Evolutionary conservation across 2,113 vertebrate species (phyloP), one percentile per base, ranked within the genome.

Genomic region (Alosa alosa): DNA sequence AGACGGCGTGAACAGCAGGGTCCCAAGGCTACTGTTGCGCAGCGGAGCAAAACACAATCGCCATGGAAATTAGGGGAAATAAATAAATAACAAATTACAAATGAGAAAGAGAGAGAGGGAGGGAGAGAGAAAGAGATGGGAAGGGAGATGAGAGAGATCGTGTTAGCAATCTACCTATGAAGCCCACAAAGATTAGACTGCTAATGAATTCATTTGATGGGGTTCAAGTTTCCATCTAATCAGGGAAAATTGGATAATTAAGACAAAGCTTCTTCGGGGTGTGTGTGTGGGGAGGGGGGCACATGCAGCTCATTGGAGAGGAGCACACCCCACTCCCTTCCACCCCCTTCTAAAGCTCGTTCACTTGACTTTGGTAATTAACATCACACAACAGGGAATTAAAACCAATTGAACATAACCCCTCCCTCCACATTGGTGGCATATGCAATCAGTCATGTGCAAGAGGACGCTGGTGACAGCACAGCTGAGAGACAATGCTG

Each of bases 181-280:
- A 88, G 83, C 31, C 39, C 18, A 6, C 47, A 72, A 68, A 75
- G 88, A 88, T 89, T 84, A 84, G 22, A 44, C 44, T 13, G 84
- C 87, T 93, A 92, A 94, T 94, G 91, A 91, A 94, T 93, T 91
- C 81, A 90, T 93, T 92, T 91, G 89, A 83, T 88, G 88, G 88
- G 90, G 92, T 92, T 93, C 92, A 92, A 91, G 89, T 93, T 94
- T 91, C 91, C 90, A 91, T 93, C 92, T 90, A 92, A 94, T 93
- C 91, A 89, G 86, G 87, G 90, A 90, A 92, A 93, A 94, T 90
- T 91, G 88, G 91, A 94, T 95, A 93, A 94, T 95, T 94, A 94
- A 94, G 92, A 88, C 88, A 88, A 86, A 90, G 91, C 90, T 89
- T 92, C 91, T 89, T 88, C 89, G 84, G 91, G 89, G 87, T 55